phyloP scores from a whole-genome alignment of 2,113 vertebrate genomes.

The Hippolais icterina region DNA sequence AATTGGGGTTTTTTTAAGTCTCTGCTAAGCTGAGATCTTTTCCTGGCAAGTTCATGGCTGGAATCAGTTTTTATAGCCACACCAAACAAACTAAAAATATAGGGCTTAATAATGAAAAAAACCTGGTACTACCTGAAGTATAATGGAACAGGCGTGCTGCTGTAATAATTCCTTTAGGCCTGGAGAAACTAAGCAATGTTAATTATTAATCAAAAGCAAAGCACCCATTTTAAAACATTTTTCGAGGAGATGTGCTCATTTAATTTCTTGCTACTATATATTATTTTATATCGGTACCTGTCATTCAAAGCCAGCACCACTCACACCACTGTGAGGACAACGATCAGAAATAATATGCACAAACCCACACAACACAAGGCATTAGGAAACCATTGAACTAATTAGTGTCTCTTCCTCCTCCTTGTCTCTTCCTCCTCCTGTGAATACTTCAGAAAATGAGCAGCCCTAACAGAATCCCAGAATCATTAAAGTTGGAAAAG shows the following conservation, averaged over 20 bases:
- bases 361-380: neutral
- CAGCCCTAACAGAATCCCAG: neutral
- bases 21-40: conserved; percentile 42
- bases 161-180: conserved; percentile 67
- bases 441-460: neutral
- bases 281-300: conserved; percentile 36
- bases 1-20: neutral
- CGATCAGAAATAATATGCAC: neutral
- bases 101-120: conserved; percentile 71
- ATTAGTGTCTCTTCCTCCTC: neutral
- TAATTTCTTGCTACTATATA: conserved; percentile 45
- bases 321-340: neutral
- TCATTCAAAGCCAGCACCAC: neutral
- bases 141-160: conserved; percentile 11
- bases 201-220: conserved; percentile 76
- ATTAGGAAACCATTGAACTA: neutral
- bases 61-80: conserved; percentile 65
- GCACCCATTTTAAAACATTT: conserved; percentile 63
- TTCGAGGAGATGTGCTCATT: conserved; percentile 45
- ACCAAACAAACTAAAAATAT: conserved; percentile 54
- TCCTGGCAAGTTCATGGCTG: conserved; percentile 40
- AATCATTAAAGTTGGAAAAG: neutral
- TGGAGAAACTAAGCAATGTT: conserved; percentile 63
- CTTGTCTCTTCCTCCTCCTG: neutral
- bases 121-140: conserved; percentile 58